These are phyloP conservation scores for Morpho deidamia DNA, from an alignment of 2,888 invertebrate species.

Conservation along the genomic window DNA sequence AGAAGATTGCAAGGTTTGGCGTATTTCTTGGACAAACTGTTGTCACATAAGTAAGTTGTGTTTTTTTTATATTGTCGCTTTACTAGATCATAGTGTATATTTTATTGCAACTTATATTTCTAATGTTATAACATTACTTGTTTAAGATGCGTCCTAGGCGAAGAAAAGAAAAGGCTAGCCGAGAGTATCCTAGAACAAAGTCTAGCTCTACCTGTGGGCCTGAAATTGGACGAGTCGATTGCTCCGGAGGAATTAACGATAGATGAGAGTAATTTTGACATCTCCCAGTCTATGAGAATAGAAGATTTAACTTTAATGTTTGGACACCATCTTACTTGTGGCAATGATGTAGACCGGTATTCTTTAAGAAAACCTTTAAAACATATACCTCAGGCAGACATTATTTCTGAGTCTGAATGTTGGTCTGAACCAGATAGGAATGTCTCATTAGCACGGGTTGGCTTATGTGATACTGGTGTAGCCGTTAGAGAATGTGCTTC, in stretches of 20 bases:
- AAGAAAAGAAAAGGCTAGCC: conserved; percentile 68
- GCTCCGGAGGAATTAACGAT: conserved; percentile 64
- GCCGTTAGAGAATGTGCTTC: conserved; percentile 43
- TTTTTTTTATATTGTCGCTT: neutral
- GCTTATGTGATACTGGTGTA: conserved; percentile 65
- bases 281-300: conserved; percentile 62
- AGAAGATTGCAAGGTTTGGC: conserved; percentile 82
- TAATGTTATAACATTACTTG: neutral
- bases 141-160: conserved; percentile 67
- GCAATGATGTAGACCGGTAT: conserved; percentile 42
- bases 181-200: conserved; percentile 72
- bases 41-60: conserved; percentile 77
- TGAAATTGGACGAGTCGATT: conserved; percentile 68
- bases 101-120: no score
- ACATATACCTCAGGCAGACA: conserved; percentile 52
- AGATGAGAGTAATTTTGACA: conserved; percentile 65
- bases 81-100: no score
- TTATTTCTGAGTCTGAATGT: conserved; percentile 85
- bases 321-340: conserved; percentile 60
- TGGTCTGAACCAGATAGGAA: conserved; percentile 93
- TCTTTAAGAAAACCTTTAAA: conserved; percentile 38
- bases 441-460: conserved; percentile 89
- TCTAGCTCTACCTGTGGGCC: conserved; percentile 65
- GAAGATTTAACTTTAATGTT: conserved; percentile 71
- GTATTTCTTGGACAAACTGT: conserved; percentile 80